These are phyloP conservation scores for Habroteleia sp. DNA, from an alignment of 2,888 invertebrate species.

Conservation along the genomic window DNA sequence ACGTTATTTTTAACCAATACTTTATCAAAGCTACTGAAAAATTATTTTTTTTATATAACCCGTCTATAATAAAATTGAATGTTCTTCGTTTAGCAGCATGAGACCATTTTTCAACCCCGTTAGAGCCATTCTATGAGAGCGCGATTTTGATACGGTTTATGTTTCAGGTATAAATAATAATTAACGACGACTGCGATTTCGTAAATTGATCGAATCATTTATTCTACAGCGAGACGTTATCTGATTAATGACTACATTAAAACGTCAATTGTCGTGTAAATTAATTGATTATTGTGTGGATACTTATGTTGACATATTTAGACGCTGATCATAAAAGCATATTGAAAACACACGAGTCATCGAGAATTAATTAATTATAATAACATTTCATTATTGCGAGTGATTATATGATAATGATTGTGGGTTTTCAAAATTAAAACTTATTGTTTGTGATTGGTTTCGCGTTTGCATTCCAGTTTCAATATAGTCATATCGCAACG, in stretches of 20 bases:
- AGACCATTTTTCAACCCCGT: slow-evolving; percentile 13
- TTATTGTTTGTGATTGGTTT: slow-evolving; percentile 4
- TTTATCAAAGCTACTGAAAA: no score
- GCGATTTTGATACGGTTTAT: slow-evolving; percentile 12
- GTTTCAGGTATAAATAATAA: slow-evolving; percentile 16
- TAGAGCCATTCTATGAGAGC: slow-evolving; percentile 4
- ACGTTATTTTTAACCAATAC: no score
- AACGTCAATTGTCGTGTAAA: slow-evolving; percentile 15
- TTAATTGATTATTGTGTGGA: slow-evolving; percentile 16
- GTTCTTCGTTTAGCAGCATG: no score
- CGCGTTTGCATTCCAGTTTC: slow-evolving; percentile 4
- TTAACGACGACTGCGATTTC: slow-evolving; percentile 6
- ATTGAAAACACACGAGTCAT: slow-evolving; percentile 25
- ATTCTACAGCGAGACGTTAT: slow-evolving; percentile 14
- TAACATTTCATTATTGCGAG: slow-evolving; percentile 7
- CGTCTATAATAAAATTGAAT: no score
- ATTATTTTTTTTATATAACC: no score
- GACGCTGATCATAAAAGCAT: slow-evolving; percentile 11
- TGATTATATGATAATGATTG: background rate
- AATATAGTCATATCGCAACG: no score
- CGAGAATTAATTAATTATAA: slow-evolving; percentile 30
- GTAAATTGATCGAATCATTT: slow-evolving; percentile 21
- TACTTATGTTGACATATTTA: slow-evolving; percentile 26
- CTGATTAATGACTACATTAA: slow-evolving; percentile 23
- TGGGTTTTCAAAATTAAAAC: slow-evolving; percentile 24